Conservation (phyloP, 2,888 invertebrate genomes). For the Xylota sylvarum region DNA sequence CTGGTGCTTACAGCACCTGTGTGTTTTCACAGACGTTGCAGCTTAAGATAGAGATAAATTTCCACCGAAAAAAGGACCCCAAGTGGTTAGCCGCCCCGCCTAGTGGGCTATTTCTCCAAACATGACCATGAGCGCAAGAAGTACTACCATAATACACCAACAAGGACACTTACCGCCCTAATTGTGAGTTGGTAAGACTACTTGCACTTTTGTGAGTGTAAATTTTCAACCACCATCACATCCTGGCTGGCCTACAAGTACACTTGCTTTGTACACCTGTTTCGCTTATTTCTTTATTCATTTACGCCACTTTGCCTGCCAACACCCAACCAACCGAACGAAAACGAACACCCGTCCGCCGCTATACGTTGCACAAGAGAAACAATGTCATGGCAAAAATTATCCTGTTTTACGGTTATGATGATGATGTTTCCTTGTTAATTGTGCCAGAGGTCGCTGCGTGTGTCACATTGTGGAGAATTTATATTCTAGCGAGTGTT, state of each 20-base stretch:
- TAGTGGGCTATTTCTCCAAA: slow-evolving; percentile 38
- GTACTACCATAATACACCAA: slow-evolving; percentile 58
- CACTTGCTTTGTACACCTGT: slow-evolving; percentile 59
- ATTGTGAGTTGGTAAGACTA: slow-evolving; percentile 41
- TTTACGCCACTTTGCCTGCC: slow-evolving; percentile 36
- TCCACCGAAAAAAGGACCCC: slow-evolving; percentile 34
- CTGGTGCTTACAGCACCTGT: slow-evolving; percentile 69
- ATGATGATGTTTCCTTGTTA: slow-evolving; percentile 77
- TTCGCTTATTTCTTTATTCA: slow-evolving; percentile 66
- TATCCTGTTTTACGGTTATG: slow-evolving; percentile 76
- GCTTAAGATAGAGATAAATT: slow-evolving; percentile 72
- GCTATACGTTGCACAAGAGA: slow-evolving; percentile 15
- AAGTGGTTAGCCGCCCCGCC: slow-evolving; percentile 46
- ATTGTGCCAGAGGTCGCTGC: slow-evolving; percentile 77
- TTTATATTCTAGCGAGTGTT: slow-evolving; percentile 76
- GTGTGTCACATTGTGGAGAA: slow-evolving; percentile 74
- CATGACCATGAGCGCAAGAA: slow-evolving; percentile 62
- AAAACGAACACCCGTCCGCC: not conserved
- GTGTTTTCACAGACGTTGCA: slow-evolving; percentile 67
- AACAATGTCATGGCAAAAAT: slow-evolving; percentile 74
- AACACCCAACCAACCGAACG: not conserved
- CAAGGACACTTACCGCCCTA: slow-evolving; percentile 61
- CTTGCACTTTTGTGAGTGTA: slow-evolving; percentile 37
- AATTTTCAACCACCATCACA: slow-evolving; percentile 14
- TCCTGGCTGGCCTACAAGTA: slow-evolving; percentile 45